A percentile compares a stretch with the other conserved stretches of the same genome.
Evolutionary conservation across 2,113 vertebrate species (phyloP).

Genomic region (Diglossa brunneiventris): DNA sequence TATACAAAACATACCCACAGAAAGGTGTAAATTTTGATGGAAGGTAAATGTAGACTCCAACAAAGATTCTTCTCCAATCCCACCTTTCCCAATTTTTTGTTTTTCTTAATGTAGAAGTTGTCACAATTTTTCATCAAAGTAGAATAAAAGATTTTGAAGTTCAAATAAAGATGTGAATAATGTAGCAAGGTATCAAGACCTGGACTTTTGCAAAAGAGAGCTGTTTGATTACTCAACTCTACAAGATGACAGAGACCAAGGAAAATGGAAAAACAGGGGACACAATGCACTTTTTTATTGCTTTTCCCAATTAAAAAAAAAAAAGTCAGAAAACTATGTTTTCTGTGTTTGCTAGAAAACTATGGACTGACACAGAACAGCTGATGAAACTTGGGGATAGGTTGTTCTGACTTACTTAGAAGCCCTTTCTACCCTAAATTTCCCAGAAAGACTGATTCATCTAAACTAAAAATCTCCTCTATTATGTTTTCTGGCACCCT

Average conservation of each 20-base stretch:
- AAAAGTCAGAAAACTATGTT: neutral
- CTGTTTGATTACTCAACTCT: neutral
- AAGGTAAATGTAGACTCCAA: neutral
- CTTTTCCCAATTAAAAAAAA: neutral
- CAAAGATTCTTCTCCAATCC: neutral
- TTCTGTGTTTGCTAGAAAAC: neutral
- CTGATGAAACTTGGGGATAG: neutral
- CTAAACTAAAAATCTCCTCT: neutral
- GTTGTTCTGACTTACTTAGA: neutral
- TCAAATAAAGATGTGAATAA: neutral
- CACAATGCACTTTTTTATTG: neutral
- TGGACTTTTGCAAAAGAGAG: neutral
- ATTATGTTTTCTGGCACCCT: neutral
- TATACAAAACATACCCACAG: neutral
- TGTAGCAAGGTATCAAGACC: fast-evolving
- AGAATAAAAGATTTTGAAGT: neutral
- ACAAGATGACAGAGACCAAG: neutral
- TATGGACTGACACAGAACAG: neutral
- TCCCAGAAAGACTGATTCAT: neutral
- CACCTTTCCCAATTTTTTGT: neutral
- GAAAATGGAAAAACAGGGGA: neutral
- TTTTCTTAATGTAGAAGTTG: neutral
- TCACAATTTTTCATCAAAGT: neutral
- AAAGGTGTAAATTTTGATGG: neutral
- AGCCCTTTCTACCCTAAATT: neutral